Evolutionary conservation across 23 tunicate genomes (phyloP), one percentile per base, ranked within the genome.

Genomic region (Trididemnum nubilum): DNA sequence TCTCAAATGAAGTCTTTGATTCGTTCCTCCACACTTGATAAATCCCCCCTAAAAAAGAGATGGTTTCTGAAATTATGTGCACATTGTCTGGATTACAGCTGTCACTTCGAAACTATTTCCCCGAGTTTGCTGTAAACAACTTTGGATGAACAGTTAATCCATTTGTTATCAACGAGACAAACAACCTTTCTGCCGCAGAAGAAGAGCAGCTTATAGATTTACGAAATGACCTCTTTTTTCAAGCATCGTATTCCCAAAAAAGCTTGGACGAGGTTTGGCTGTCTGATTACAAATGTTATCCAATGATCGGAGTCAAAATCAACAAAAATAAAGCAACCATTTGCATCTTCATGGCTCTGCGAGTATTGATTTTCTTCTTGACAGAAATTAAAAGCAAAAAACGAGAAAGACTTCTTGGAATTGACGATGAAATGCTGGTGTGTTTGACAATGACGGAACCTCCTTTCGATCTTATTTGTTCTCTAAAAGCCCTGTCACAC

Each of bases 301-400:
- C 72, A 60, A 34, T 79, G 26, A 32, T 79, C 73, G 38, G 32
- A 2, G 83, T 25, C 15, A 51, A 51, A 28, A 28, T 35, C 69
- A 52, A 25, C 67, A n/a, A 51, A 77, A 77, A 61, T 79, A 61
- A 60, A 59, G 24, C 37, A 59, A 72, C 74, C 72, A 32, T 79
- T 79, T 79, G 67, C 66, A 51, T 77, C 82, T 25, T 73, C 79
- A 36, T 73, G 79, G 79, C 79, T 73, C 65, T 73, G 79, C 26
- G 79, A 73, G 36, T 39, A 73, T 27, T 54, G 79, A 2, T 73
- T 73, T 73, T 73, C 65, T 34, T 50, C 77, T 35, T 72, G 50
- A 35, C 51, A 35, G 51, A 61, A 31, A 79, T 79, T 35, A 73
- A n/a, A n/a, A n/a, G n/a, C n/a, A n/a, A n/a, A n/a, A n/a, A n/a